Conservation (phyloP, 2,888 invertebrate species). For the Trissolcus brochymenae region DNA sequence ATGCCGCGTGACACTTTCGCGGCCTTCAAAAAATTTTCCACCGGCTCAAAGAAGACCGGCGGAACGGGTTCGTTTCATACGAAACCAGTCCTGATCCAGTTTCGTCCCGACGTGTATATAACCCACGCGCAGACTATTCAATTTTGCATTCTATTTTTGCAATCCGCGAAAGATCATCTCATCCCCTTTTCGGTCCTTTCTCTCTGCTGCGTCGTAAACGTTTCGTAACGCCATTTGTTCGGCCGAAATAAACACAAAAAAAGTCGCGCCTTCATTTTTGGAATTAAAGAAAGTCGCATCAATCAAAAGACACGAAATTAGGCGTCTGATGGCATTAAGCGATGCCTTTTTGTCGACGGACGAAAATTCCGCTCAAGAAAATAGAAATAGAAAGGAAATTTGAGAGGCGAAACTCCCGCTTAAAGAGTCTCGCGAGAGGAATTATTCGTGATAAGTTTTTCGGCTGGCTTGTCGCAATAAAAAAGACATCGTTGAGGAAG, state of each 20-base stretch:
- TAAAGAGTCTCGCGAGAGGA: slow-evolving; percentile 10
- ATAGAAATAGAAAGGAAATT: slow-evolving; percentile 36
- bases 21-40: slow-evolving; percentile 51
- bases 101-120: slow-evolving; percentile 41
- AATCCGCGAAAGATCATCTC: neutral
- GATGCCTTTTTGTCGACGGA: too few relatives aligned
- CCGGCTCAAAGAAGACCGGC: slow-evolving; percentile 35
- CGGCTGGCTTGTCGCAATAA: slow-evolving; percentile 1
- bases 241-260: neutral
- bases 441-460: slow-evolving; percentile 29
- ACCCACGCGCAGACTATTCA: slow-evolving; percentile 12
- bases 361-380: neutral
- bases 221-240: neutral
- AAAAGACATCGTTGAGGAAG: too few relatives aligned
- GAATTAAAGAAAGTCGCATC: slow-evolving; percentile 40
- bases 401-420: slow-evolving; percentile 22
- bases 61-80: slow-evolving; percentile 54
- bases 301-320: slow-evolving; percentile 26
- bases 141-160: slow-evolving; percentile 10
- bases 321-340: neutral
- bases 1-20: slow-evolving; percentile 24
- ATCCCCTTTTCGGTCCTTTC: too few relatives aligned
- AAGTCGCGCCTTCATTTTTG: slow-evolving; percentile 8
- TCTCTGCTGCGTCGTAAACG: too few relatives aligned
- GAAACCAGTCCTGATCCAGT: slow-evolving; percentile 57